Evolutionary conservation across 2,797 vertebrate species (phyloP).

Genomic region (Pseudochirops corinnae): DNA sequence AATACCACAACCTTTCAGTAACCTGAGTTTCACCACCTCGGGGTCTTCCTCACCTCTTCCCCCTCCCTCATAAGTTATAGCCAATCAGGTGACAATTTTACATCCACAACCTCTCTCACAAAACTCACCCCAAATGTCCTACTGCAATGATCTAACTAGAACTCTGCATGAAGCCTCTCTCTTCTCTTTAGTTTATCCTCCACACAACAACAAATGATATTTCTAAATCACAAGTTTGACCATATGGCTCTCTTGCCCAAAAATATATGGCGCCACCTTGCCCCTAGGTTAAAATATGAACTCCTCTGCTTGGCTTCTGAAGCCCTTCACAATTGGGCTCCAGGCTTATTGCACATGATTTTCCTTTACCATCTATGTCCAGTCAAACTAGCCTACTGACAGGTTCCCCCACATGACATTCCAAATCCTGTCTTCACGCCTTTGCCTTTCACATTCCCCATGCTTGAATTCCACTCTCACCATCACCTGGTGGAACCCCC

Average conservation of each 20-base stretch:
- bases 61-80: neutral
- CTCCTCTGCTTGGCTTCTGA: neutral
- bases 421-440: neutral
- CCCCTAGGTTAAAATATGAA: neutral
- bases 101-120: neutral
- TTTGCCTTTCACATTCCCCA: neutral
- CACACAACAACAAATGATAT: neutral
- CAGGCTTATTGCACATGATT: neutral
- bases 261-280: neutral
- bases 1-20: neutral
- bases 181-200: neutral
- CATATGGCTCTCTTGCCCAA: neutral
- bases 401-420: neutral
- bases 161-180: neutral
- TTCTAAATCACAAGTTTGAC: neutral
- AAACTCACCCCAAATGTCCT: neutral
- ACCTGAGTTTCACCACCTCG: neutral
- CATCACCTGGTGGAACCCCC: neutral
- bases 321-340: neutral
- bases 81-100: neutral
- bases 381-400: neutral
- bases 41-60: neutral
- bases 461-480: neutral
- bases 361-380: neutral
- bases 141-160: neutral